phyloP scores from a whole-genome alignment of 2,113 vertebrate genomes.

The Haemorhous mexicanus region DNA sequence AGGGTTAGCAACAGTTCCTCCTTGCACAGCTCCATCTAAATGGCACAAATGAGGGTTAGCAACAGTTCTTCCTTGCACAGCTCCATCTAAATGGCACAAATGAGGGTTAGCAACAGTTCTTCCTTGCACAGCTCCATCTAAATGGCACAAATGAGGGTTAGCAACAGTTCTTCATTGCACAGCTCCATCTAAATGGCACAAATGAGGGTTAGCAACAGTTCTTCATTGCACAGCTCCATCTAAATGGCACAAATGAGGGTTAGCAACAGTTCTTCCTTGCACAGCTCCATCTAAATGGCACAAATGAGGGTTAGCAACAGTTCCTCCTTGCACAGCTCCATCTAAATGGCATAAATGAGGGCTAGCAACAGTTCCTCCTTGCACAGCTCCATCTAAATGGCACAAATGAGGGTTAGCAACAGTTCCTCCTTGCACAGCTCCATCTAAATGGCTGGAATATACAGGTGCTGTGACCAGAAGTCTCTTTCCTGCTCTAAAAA shows the following conservation, averaged over 20 bases:
- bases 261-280: background rate
- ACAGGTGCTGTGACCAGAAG: background rate
- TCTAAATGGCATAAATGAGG: background rate
- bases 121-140: too few species aligned
- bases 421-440: background rate
- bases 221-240: too few species aligned
- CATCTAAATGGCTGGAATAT: accelerated
- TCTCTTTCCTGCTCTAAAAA: background rate
- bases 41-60: too few species aligned
- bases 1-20: background rate
- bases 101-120: background rate
- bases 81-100: background rate
- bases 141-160: background rate
- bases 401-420: background rate
- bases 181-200: background rate
- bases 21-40: background rate
- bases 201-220: background rate
- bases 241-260: background rate
- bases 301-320: background rate
- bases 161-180: background rate
- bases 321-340: background rate
- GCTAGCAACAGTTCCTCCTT: background rate
- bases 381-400: background rate
- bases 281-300: background rate
- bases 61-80: background rate